Percentiles rank a stretch among this genome's conserved stretches.
Evolutionary conservation across 2,797 vertebrate genomes (phyloP).

Genomic region (Ambastaia sidthimunki): DNA sequence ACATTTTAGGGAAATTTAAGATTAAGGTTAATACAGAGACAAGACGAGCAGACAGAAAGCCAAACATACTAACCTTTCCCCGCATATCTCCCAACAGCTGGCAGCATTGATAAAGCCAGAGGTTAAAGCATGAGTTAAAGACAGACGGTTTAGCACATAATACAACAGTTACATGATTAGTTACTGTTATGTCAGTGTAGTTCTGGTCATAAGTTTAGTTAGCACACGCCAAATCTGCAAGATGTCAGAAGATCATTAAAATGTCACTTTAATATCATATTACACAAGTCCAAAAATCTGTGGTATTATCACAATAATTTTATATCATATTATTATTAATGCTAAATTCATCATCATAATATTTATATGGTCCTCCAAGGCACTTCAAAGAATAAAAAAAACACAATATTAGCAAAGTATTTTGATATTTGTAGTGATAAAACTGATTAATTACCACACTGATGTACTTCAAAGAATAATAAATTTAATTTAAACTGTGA

Average conservation of each 20-base stretch:
- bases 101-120: slow-evolving; percentile 83
- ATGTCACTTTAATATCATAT: too few species aligned
- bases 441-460: too few species aligned
- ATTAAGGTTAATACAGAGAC: slow-evolving; percentile 15
- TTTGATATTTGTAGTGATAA: too few species aligned
- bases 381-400: too few species aligned
- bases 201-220: background rate
- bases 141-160: slow-evolving; percentile 52
- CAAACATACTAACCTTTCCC: slow-evolving; percentile 87
- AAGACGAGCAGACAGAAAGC: slow-evolving; percentile 32
- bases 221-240: background rate
- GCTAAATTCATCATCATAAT: too few species aligned
- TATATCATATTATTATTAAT: too few species aligned
- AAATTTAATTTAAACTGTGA: too few species aligned
- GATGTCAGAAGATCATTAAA: background rate
- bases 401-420: too few species aligned
- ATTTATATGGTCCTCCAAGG: too few species aligned
- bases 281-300: too few species aligned
- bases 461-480: too few species aligned
- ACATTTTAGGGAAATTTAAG: background rate
- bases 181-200: background rate
- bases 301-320: too few species aligned
- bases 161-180: background rate
- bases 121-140: slow-evolving; percentile 65
- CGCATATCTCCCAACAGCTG: slow-evolving; percentile 99